A percentile compares a stretch with the other conserved stretches of the same genome.
Conservation (phyloP, 1,140 invertebrate genomes). For the Aphaenogaster floridana region DNA sequence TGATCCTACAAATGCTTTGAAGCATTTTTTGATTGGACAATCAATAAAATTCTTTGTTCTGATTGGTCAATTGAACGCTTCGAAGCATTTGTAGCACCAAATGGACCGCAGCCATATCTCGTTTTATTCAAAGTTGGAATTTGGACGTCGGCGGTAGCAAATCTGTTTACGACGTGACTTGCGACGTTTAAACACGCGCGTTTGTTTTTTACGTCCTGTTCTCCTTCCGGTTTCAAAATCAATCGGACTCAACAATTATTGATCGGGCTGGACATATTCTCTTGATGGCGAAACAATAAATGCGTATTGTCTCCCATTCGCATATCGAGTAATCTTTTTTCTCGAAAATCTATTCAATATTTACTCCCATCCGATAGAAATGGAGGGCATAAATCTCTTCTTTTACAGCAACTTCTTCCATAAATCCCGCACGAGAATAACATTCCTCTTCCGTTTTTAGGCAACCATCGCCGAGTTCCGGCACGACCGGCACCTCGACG, state of each 20-base stretch:
- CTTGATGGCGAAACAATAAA: neutral
- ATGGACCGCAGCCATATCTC: neutral
- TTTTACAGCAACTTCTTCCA: neutral
- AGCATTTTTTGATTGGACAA: too few species aligned
- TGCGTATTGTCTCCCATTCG: neutral
- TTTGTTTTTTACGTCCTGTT: neutral
- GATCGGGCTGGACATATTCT: neutral
- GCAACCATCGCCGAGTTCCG: conserved; percentile 85
- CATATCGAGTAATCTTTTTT: neutral
- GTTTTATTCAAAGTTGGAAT: neutral
- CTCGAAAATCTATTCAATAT: neutral
- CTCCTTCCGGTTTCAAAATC: neutral
- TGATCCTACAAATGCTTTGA: too few species aligned
- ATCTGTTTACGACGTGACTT: neutral
- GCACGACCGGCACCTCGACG: conserved; percentile 83
- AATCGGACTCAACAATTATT: neutral
- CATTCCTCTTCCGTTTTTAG: conserved; percentile 69
- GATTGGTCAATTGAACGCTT: too few species aligned
- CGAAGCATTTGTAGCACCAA: too few species aligned
- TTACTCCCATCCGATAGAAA: neutral
- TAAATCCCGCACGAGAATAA: neutral
- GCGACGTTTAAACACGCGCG: neutral
- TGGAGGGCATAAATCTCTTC: neutral
- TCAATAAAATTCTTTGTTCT: too few species aligned
- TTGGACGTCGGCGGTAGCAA: neutral